Base-by-base conservation (phyloP, 1,140 invertebrate genomes). In the Lordiphosa mommai region DNA sequence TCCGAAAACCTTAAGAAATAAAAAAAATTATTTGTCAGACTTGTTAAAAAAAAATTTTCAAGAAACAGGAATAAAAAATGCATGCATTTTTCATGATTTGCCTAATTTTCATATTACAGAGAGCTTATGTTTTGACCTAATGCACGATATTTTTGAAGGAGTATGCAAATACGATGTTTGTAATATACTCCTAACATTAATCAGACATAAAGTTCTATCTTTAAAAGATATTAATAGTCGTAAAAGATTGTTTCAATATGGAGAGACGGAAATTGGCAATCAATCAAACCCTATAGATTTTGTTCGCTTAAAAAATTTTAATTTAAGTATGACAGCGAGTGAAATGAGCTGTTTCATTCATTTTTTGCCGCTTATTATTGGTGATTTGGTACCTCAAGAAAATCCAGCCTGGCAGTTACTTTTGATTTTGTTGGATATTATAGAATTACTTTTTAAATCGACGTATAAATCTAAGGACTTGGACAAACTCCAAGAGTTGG, bases 61-160 rank as follows among this genome's bases (percentile, higher is more conserved):
- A 20, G 20, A 20, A 20, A 20, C 20, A 4, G 20, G 20, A 58
- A 61, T 90, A 6, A 87, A 85, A 66, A 65, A 82, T 59, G 37
- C 43, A 34, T 89, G 84, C 44, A 38, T 84, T 12, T 89, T 85
- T 56, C 61, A 88, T 48, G n/a, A 44, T 12, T 43, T 88, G 4
- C 44, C 56, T 13, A 36, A 69, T 57, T 90, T 87, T 76, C 79
- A 89, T 72, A 67, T 87, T 13, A 68, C 70, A 20, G 29, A 86
- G 8, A 89, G 89, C 69, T 61, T 63, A 30, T 61, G 58, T 33
- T 67, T 86, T 34, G 89, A 90, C 68, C 44, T 72, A 0, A 88
- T 89, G 87, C 88, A 90, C 55, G 89, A 90, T 51, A 20, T 89
- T 9, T 73, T 88, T 16, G 88, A 89, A 63, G 87, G 89, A 1